Evolutionary conservation across 1,140 invertebrate genomes (phyloP), one percentile per base, ranked within the genome.

Genomic region (Drosophila sp.): DNA sequence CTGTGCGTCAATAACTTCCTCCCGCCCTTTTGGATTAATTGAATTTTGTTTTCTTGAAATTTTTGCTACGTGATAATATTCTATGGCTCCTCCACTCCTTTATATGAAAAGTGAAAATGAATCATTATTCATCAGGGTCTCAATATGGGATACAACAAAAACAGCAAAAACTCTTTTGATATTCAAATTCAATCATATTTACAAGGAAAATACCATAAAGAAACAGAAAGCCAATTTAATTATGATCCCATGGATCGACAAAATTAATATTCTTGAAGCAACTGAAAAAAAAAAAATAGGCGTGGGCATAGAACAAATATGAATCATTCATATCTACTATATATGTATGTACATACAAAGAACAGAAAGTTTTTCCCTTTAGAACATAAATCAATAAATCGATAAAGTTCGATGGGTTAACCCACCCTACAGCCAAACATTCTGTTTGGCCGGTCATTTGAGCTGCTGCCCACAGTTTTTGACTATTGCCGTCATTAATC

Each of bases 251-350:
- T 27, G 2, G 50, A 63, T 56, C 70, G 17, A 67, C 55, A 64
- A 82, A 87, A 87, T 86, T 67, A 86, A 82, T 79, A 86, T 86
- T 70, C 83, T 40, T 40, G 1, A 60, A 66, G 58, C 64, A 84
- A 71, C 65, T n/a, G n/a, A 6, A 56, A 66, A 17, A 17, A 17
- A 17, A 17, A 17, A 17, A 17, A 17, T 23, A 68, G 74, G 77
- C 70, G 73, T 84, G 80, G 77, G 56, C 62, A 50, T 7, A 50
- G 44, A 47, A 47, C 23, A 47, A 25, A 47, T 47, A 47, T 27
- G 44, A 50, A 50, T 50, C 44, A 50, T 50, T 50, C 7, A 50
- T 27, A 17, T 17, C 17, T 27, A 50, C 44, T 17, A 47, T 72
- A 64, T 8, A 10, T 8, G 10, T 2, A 35, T 35, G 33, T 17